phyloP scores from a whole-genome alignment of 2,797 vertebrate species.

The Rhabdophis nuchalis region DNA sequence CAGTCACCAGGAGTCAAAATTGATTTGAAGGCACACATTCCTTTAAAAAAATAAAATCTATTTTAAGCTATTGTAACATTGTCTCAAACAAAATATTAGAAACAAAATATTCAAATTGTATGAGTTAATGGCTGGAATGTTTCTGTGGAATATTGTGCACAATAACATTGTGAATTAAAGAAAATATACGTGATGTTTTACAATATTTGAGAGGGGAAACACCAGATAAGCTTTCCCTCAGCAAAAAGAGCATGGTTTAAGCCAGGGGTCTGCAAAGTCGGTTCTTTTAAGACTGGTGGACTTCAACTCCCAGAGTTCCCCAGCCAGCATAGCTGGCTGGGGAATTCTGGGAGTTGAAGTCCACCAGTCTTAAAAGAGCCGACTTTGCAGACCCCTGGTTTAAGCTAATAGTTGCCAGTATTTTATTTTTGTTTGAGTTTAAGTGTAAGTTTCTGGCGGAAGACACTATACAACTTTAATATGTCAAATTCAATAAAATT shows the following conservation, averaged over 20 bases:
- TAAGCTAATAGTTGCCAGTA: background rate
- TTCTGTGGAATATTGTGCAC: background rate
- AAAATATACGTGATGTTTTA: background rate
- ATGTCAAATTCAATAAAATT: background rate
- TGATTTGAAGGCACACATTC: background rate
- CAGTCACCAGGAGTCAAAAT: background rate
- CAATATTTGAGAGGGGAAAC: background rate
- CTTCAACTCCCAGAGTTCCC: too few species aligned
- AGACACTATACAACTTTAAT: background rate
- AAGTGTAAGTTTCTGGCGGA: background rate
- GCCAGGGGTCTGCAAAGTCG: too few species aligned
- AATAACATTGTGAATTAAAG: background rate
- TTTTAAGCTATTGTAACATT: background rate
- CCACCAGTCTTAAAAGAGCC: too few species aligned
- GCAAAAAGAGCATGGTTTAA: background rate
- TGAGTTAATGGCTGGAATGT: background rate
- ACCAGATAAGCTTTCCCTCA: background rate
- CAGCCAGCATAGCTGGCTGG: too few species aligned
- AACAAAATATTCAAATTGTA: background rate
- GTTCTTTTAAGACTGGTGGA: too few species aligned
- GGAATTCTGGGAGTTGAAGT: too few species aligned
- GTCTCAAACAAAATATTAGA: too few species aligned
- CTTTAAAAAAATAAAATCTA: background rate
- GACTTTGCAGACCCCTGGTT: too few species aligned
- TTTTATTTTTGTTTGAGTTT: slow-evolving; percentile 15